These are phyloP conservation scores for Dasypus novemcinctus DNA, from an alignment of 2,113 vertebrate genomes.

Conservation along the genomic window DNA sequence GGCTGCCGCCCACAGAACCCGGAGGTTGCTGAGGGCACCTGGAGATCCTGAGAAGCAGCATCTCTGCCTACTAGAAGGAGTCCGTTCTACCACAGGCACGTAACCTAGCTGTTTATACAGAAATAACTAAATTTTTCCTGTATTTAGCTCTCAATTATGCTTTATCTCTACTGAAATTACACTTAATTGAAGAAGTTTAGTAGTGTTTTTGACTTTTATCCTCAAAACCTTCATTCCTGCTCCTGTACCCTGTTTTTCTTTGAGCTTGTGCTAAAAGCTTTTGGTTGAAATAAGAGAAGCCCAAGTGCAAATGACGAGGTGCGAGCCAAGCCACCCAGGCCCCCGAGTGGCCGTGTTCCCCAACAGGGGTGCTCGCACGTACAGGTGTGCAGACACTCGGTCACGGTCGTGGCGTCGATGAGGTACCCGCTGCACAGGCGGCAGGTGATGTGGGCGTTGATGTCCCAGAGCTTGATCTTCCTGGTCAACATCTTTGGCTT, in stretches of 20 bases:
- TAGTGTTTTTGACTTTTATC: background rate
- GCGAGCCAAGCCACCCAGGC: too few species aligned
- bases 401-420: slow-evolving; percentile 99
- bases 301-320: too few species aligned
- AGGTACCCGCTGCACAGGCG: slow-evolving; percentile 98
- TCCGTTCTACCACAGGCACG: accelerated
- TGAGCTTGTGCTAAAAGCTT: background rate
- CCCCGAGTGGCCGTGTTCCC: too few species aligned
- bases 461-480: slow-evolving; percentile 99
- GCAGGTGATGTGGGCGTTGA: slow-evolving; percentile 99
- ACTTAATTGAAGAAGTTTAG: background rate
- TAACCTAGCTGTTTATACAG: accelerated
- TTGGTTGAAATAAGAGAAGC: background rate
- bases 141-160: background rate
- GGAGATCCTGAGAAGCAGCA: background rate
- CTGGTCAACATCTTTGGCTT: slow-evolving; percentile 99
- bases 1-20: too few species aligned
- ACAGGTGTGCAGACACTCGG: slow-evolving; percentile 99
- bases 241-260: too few species aligned
- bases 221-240: background rate
- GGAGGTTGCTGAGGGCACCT: background rate
- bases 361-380: too few species aligned
- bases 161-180: background rate
- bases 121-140: background rate
- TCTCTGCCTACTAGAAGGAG: background rate